Percentiles rank a stretch among this genome's conserved stretches.
Evolutionary conservation across 2,888 invertebrate species (phyloP).

Genomic region (Lochmaea capreae): DNA sequence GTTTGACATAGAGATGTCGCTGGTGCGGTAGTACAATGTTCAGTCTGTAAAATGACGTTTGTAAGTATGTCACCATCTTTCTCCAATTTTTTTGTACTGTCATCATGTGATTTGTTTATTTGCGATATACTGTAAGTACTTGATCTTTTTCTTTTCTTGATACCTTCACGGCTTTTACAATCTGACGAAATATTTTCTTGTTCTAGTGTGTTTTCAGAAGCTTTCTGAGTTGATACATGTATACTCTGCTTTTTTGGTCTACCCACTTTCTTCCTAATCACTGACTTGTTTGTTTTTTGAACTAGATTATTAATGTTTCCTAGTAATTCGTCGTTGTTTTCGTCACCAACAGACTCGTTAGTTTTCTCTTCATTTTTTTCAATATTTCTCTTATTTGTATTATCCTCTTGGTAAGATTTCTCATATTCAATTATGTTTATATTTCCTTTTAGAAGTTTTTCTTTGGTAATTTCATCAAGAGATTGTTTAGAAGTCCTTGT

Average conservation of each 20-base stretch:
- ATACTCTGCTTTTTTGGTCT: background rate
- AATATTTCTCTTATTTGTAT: background rate
- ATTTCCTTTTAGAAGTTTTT: background rate
- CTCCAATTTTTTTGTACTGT: too few species aligned
- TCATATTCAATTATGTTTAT: background rate
- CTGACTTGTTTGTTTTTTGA: background rate
- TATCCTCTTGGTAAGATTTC: background rate
- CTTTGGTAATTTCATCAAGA: background rate
- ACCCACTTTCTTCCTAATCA: background rate
- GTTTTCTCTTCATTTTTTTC: background rate
- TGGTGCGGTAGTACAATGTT: too few species aligned
- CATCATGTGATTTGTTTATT: too few species aligned
- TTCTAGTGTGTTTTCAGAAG: background rate
- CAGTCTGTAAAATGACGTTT: too few species aligned
- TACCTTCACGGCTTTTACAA: background rate
- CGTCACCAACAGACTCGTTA: background rate
- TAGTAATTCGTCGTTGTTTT: background rate
- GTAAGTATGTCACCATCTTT: too few species aligned
- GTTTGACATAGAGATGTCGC: too few species aligned
- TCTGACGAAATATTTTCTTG: background rate
- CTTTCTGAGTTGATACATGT: background rate
- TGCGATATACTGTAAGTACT: too few species aligned
- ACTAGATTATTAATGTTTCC: background rate
- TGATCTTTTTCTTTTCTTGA: too few species aligned
- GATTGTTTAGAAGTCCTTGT: background rate